Percentiles rank a stretch among this genome's conserved stretches.
Conservation (phyloP, 2,888 invertebrate genomes). For the Gastracanthus pulcherrimus region DNA sequence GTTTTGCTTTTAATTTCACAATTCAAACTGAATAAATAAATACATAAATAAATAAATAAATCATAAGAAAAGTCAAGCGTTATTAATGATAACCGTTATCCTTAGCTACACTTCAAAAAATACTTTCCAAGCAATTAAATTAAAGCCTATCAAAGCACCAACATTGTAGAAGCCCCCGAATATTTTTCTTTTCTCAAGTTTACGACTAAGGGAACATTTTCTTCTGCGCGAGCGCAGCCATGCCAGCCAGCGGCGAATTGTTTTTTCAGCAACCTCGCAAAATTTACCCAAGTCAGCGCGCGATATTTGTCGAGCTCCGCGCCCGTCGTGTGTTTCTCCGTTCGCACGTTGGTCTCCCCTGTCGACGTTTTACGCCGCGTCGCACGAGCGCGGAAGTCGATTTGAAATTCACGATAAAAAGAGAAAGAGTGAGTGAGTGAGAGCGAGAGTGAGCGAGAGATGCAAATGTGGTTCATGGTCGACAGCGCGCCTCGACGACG, state of each 20-base stretch:
- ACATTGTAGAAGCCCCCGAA: background rate
- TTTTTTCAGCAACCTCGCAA: constrained; percentile 22
- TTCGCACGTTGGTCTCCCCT: background rate
- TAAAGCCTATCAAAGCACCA: background rate
- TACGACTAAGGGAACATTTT: background rate
- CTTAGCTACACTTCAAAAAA: no score
- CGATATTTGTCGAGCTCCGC: background rate
- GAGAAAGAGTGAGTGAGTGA: background rate
- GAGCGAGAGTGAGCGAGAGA: background rate
- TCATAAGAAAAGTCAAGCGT: no score
- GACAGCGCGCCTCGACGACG: background rate
- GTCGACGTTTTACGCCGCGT: background rate
- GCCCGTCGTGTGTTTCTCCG: background rate
- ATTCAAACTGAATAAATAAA: no score
- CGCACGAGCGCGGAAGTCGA: background rate
- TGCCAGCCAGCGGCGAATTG: background rate
- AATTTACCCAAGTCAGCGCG: constrained; percentile 14
- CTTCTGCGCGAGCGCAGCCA: background rate
- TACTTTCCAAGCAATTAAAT: background rate
- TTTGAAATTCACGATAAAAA: constrained; percentile 35
- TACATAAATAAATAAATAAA: no score
- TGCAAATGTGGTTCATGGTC: constrained; percentile 38
- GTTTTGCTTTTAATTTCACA: no score
- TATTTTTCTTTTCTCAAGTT: background rate
- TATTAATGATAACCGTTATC: no score